Conservation (phyloP, 2,888 invertebrate genomes). For the Helobdella robusta region DNA sequence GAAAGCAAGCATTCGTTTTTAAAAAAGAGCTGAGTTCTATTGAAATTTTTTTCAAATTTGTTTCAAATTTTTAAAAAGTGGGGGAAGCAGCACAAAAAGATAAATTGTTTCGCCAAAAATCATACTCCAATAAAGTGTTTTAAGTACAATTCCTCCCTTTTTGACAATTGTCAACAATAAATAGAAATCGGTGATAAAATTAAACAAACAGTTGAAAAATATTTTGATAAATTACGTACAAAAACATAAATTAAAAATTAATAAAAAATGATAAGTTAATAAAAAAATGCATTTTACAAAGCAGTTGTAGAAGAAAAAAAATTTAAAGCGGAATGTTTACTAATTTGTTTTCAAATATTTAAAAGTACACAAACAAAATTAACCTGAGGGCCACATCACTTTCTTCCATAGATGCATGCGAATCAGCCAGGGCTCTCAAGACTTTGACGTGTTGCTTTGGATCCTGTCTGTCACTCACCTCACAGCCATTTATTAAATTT, state of each 20-base stretch:
- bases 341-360: neutral
- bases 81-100: no score
- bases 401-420: constrained; percentile 45
- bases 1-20: no score
- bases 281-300: neutral
- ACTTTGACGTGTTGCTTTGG: constrained; percentile 26
- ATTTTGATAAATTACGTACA: neutral
- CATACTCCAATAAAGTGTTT: neutral
- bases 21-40: no score
- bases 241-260: neutral
- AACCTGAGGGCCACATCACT: constrained; percentile 19
- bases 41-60: no score
- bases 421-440: constrained; percentile 37
- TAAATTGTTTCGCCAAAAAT: neutral
- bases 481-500: constrained; percentile 29
- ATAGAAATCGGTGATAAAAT: no score
- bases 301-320: neutral
- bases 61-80: no score
- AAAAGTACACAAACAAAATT: neutral
- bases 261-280: neutral
- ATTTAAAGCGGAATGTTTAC: neutral
- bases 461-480: constrained; percentile 20
- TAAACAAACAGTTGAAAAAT: neutral
- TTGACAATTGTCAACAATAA: no score
- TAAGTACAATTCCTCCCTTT: no score